phyloP scores from a whole-genome alignment of 2,797 vertebrate genomes.

The Poliocrania exsul region DNA sequence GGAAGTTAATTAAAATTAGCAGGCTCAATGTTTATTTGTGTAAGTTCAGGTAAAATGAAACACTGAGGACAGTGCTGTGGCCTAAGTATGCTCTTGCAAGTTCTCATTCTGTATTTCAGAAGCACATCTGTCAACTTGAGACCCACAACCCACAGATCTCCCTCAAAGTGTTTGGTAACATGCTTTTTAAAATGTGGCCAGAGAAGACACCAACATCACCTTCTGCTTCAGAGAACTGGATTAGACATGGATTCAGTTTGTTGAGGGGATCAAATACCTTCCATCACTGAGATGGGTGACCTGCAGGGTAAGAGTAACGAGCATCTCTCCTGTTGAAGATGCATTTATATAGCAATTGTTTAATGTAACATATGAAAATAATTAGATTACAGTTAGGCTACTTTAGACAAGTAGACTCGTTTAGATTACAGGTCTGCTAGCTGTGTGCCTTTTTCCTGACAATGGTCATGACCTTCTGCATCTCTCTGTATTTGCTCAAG shows the following conservation, averaged over 20 bases:
- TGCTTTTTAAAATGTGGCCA: not conserved
- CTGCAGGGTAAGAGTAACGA: not conserved
- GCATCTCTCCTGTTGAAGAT: not conserved
- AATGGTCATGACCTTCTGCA: not conserved
- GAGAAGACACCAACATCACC: not conserved
- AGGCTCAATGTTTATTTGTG: not conserved
- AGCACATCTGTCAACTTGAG: not conserved
- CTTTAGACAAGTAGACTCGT: not conserved
- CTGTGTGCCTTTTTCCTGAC: not conserved
- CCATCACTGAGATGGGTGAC: not conserved
- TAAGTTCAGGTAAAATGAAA: not conserved
- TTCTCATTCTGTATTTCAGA: not conserved
- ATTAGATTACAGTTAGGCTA: not conserved
- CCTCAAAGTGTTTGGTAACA: not conserved
- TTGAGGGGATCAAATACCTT: not conserved
- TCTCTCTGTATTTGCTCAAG: not conserved
- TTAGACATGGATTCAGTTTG: not conserved
- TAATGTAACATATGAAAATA: not conserved
- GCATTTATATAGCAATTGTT: not conserved
- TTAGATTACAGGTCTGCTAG: not conserved
- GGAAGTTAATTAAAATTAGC: not conserved
- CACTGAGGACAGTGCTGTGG: accelerated
- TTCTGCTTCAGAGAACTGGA: not conserved
- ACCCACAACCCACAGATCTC: not conserved
- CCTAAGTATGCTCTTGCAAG: not conserved